A percentile compares a stretch with the other conserved stretches of the same genome.
These are phyloP conservation scores for Lanistes nyassanus DNA, from an alignment of 1,140 invertebrate genomes.

Conservation along the genomic window DNA sequence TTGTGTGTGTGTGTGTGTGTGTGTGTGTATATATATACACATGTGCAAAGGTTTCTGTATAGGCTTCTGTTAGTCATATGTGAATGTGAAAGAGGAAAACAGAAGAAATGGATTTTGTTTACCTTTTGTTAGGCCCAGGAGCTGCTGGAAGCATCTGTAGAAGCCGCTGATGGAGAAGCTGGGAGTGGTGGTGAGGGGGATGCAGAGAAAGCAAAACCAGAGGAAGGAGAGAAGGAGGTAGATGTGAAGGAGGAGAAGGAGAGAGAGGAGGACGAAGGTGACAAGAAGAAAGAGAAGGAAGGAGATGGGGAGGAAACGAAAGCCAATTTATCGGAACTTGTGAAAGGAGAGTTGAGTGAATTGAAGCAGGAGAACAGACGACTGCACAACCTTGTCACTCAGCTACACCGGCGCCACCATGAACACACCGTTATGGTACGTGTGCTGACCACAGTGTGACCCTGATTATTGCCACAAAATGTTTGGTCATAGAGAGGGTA, in stretches of 20 bases:
- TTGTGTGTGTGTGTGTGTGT: too few relatives aligned
- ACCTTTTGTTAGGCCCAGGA: conserved; percentile 16
- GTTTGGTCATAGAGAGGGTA: too few relatives aligned
- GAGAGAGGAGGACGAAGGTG: conserved; percentile 33
- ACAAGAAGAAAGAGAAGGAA: conserved; percentile 42
- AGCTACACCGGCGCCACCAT: conserved; percentile 93
- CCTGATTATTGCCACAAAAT: too few relatives aligned
- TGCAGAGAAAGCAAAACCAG: conserved; percentile 42
- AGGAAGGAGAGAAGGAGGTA: conserved; percentile 32
- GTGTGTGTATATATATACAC: too few relatives aligned
- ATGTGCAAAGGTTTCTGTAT: too few relatives aligned
- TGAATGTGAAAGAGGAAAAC: too few relatives aligned
- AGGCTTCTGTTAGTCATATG: too few relatives aligned
- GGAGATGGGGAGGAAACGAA: conserved; percentile 40
- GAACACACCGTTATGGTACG: conserved; percentile 85
- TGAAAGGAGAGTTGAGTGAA: conserved; percentile 74
- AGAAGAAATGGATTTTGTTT: too few relatives aligned
- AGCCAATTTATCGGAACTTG: conserved; percentile 38
- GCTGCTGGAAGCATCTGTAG: conserved; percentile 16
- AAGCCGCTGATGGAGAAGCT: conserved; percentile 36
- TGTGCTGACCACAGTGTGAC: not conserved
- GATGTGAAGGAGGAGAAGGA: conserved; percentile 21
- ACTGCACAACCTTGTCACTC: conserved; percentile 90
- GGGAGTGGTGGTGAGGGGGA: conserved; percentile 15
- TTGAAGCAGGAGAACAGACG: conserved; percentile 91